A percentile compares a stretch with the other conserved stretches of the same genome.
phyloP scores from a whole-genome alignment of 2,888 invertebrate species.

The Melieria omissa region DNA sequence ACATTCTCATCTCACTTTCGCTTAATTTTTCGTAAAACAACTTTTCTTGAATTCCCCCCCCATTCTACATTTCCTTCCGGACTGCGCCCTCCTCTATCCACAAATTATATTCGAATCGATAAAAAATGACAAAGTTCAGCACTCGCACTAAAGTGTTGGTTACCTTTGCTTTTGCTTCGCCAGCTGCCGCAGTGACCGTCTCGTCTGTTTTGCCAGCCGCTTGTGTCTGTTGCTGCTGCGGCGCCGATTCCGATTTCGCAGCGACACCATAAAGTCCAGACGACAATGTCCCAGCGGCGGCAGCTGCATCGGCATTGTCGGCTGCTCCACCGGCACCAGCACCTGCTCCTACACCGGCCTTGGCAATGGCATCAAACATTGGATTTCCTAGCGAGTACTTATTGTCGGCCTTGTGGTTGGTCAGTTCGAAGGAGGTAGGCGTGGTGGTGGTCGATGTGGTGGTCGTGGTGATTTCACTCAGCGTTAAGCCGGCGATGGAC shows the following conservation, averaged over 20 bases:
- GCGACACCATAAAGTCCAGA: no score
- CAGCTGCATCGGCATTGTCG: conserved; percentile 40
- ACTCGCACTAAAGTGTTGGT: conserved; percentile 14
- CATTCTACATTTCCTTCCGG: no score
- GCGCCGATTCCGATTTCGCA: no score
- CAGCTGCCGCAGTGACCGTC: conserved; percentile 10
- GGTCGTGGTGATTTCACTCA: conserved; percentile 61
- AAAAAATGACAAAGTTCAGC: no score
- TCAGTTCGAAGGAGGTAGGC: conserved; percentile 42
- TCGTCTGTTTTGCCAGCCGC: conserved; percentile 26
- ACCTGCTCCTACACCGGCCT: conserved; percentile 30
- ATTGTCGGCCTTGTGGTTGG: no score
- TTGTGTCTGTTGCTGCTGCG: no score
- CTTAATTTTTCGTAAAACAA: no score
- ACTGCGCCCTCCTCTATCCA: no score
- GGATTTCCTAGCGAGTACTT: conserved; percentile 27
- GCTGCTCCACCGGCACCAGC: conserved; percentile 28
- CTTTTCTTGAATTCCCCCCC: no score
- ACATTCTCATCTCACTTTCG: no score
- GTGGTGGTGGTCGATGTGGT: conserved; percentile 62
- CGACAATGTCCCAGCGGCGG: conserved; percentile 18
- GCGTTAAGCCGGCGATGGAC: conserved; percentile 59
- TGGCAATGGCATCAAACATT: conserved; percentile 43
- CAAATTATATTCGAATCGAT: no score
- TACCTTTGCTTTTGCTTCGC: conserved; percentile 45